Percentiles rank a stretch among this genome's conserved stretches.
Evolutionary conservation across 2,888 invertebrate genomes (phyloP).

Genomic region (Drosophila sordidula): DNA sequence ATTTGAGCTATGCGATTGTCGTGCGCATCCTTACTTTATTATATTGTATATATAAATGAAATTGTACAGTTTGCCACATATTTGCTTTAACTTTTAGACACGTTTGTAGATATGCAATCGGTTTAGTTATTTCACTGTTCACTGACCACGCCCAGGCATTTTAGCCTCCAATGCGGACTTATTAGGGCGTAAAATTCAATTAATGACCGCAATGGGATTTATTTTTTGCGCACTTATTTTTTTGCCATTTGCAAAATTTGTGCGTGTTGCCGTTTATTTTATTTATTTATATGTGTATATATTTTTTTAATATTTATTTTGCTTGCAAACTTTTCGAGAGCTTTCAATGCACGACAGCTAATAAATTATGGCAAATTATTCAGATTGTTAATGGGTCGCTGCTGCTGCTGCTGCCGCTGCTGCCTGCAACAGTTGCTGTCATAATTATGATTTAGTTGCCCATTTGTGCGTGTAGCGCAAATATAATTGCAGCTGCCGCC

Average conservation of each 20-base stretch:
- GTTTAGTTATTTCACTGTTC: conserved; percentile 16
- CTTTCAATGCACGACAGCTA: conserved; percentile 54
- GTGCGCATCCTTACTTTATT: conserved; percentile 4
- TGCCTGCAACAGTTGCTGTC: conserved; percentile 62
- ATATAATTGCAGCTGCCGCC: conserved; percentile 44
- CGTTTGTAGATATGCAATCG: conserved; percentile 26
- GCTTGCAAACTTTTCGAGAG: conserved; percentile 45
- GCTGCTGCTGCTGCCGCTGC: conserved; percentile 30
- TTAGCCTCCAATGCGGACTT: conserved; percentile 33
- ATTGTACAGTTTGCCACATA: conserved; percentile 11
- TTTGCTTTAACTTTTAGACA: conserved; percentile 15
- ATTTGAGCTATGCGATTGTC: neutral
- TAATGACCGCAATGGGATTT: conserved; percentile 58
- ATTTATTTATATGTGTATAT: conserved; percentile 6
- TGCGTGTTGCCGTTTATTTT: neutral
- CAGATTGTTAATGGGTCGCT: conserved; percentile 63
- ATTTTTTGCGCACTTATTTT: neutral
- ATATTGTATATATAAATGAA: conserved; percentile 5
- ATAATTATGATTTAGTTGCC: conserved; percentile 70
- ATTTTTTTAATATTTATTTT: conserved; percentile 25
- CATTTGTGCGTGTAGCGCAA: conserved; percentile 35
- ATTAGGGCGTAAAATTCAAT: conserved; percentile 70
- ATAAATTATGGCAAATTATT: conserved; percentile 71
- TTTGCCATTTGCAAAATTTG: neutral
- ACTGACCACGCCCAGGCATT: conserved; percentile 30